phyloP scores from a whole-genome alignment of 1,140 invertebrate species.

The Trissolcus basalis region DNA sequence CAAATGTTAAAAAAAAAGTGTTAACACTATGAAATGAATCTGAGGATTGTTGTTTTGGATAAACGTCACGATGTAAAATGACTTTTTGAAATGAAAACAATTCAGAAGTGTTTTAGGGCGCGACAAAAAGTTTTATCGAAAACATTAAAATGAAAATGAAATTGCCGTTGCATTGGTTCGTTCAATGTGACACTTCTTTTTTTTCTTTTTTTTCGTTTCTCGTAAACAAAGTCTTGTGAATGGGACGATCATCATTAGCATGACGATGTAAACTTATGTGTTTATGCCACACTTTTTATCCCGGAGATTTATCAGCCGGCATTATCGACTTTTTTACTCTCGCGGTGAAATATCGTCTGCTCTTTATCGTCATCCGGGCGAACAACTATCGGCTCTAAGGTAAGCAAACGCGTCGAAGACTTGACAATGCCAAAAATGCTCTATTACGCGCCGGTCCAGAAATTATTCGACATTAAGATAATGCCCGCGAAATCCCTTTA shows the following conservation, averaged over 20 bases:
- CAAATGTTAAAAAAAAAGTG: too few relatives aligned
- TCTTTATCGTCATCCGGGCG: slow-evolving; percentile 59
- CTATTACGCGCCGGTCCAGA: slow-evolving; percentile 14
- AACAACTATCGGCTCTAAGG: slow-evolving; percentile 27
- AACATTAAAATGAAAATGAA: too few relatives aligned
- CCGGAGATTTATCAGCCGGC: slow-evolving; percentile 33
- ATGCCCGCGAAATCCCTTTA: slow-evolving; percentile 38
- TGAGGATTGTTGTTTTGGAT: too few relatives aligned
- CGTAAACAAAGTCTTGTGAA: background rate
- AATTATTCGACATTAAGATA: slow-evolving; percentile 44
- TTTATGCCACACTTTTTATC: slow-evolving; percentile 46
- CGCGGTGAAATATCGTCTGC: slow-evolving; percentile 55
- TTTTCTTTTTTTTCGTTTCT: background rate
- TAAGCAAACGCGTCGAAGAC: slow-evolving; percentile 6
- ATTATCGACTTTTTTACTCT: slow-evolving; percentile 59
- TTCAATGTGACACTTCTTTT: too few relatives aligned
- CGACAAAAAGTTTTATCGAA: too few relatives aligned
- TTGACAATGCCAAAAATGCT: slow-evolving; percentile 32
- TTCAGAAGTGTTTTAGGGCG: too few relatives aligned
- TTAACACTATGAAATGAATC: too few relatives aligned
- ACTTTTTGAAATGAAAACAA: too few relatives aligned
- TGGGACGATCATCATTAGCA: too few relatives aligned
- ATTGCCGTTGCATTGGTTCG: too few relatives aligned
- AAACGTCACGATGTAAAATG: too few relatives aligned
- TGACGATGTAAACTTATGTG: slow-evolving; percentile 2